These are phyloP conservation scores for Bovichtus variegatus DNA, from an alignment of 2,797 vertebrate genomes.

Conservation along the genomic window DNA sequence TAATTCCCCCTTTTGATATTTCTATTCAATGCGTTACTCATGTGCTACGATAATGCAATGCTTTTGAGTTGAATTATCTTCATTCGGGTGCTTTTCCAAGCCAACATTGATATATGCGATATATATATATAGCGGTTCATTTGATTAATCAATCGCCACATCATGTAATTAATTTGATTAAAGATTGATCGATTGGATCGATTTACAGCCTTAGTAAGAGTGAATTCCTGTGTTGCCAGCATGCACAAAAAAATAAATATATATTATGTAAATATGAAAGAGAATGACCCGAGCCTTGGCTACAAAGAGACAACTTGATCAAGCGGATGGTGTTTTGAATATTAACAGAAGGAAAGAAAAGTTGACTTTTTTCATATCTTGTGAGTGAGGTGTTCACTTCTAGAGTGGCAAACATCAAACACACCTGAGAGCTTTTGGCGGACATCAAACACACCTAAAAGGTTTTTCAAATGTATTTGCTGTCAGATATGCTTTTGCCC, in stretches of 20 bases:
- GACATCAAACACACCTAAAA: slow-evolving; percentile 65
- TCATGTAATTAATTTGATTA: too few species aligned
- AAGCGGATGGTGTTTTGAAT: slow-evolving; percentile 21
- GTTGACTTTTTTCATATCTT: slow-evolving; percentile 8
- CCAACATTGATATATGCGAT: too few species aligned
- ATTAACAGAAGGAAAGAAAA: slow-evolving; percentile 12
- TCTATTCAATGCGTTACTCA: too few species aligned
- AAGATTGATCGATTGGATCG: too few species aligned
- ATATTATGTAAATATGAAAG: background rate
- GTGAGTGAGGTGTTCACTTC: slow-evolving; percentile 44
- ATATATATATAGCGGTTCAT: too few species aligned
- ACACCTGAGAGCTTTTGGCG: slow-evolving; percentile 56
- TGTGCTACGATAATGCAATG: too few species aligned
- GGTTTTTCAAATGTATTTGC: slow-evolving; percentile 57
- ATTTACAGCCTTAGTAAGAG: too few species aligned
- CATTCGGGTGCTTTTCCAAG: too few species aligned
- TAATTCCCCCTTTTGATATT: too few species aligned
- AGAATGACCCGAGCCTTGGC: background rate
- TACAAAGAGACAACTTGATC: slow-evolving; percentile 16
- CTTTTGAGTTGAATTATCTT: too few species aligned
- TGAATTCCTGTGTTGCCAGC: background rate
- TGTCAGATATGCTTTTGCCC: slow-evolving; percentile 66
- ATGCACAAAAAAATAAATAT: background rate
- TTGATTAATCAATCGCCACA: too few species aligned
- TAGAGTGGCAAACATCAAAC: slow-evolving; percentile 58